phyloP scores from a whole-genome alignment of 2,113 vertebrate genomes.

The Cinclus mexicanus region DNA sequence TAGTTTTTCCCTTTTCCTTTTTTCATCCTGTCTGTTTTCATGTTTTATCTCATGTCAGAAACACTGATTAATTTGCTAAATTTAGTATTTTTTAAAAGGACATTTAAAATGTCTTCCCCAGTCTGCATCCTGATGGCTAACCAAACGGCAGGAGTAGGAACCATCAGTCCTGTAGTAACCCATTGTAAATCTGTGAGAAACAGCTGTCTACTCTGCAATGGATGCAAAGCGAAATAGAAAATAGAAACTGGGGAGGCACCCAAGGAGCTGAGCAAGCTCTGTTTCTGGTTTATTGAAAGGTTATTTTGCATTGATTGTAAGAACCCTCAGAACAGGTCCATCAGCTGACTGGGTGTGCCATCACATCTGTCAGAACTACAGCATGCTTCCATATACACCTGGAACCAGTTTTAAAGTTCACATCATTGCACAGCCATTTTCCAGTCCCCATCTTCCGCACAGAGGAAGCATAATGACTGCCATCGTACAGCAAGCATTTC shows the following conservation, averaged over 20 bases:
- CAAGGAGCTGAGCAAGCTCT: neutral
- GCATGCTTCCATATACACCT: rapidly evolving
- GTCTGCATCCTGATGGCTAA: neutral
- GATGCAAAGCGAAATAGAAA: neutral
- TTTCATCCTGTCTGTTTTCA: neutral
- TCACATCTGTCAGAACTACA: neutral
- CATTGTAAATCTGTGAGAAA: neutral
- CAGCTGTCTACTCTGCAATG: neutral
- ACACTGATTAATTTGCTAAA: neutral
- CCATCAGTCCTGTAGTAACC: neutral
- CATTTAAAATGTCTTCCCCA: neutral
- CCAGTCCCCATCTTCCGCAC: neutral
- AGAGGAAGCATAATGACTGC: neutral
- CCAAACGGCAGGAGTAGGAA: neutral
- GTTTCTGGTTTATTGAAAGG: neutral
- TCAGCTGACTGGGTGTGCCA: neutral
- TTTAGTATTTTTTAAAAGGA: neutral
- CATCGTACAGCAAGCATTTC: neutral
- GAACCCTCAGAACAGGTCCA: neutral
- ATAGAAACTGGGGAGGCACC: neutral
- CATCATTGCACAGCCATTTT: neutral
- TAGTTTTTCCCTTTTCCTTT: neutral
- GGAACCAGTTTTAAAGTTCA: neutral
- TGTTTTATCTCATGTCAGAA: neutral
- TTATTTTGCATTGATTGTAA: neutral